phyloP scores from a whole-genome alignment of 2,797 vertebrate species.

The Pipistrellus pipistrellus region DNA sequence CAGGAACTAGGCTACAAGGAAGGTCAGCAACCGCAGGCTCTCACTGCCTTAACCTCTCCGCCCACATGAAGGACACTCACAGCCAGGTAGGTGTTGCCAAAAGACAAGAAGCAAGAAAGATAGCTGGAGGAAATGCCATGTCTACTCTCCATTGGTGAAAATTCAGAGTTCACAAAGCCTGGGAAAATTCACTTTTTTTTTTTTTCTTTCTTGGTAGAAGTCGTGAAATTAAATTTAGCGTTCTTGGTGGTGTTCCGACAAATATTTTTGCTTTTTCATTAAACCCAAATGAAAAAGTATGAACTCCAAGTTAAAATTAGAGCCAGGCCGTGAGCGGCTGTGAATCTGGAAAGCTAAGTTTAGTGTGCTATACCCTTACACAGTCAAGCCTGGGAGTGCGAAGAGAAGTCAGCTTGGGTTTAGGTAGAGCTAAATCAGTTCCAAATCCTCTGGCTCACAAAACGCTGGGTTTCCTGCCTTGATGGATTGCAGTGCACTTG shows the following conservation, averaged over 20 bases:
- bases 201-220: background rate
- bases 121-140: background rate
- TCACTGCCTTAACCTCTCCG: constrained; percentile 74
- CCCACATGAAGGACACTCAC: constrained; percentile 52
- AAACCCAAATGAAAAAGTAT: constrained; percentile 62
- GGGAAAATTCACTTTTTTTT: constrained; percentile 52
- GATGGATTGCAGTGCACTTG: constrained; percentile 31
- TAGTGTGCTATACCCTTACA: background rate
- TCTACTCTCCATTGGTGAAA: background rate
- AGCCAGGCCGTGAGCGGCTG: constrained; percentile 10
- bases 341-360: background rate
- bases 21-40: background rate
- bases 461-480: constrained; percentile 5
- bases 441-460: background rate
- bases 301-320: constrained; percentile 67
- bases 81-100: constrained; percentile 59
- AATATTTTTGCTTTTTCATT: constrained; percentile 63
- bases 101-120: constrained; percentile 42
- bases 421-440: constrained; percentile 35
- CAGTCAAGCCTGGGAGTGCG: constrained; percentile 19
- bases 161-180: background rate
- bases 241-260: constrained; percentile 45
- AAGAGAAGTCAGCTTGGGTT: constrained; percentile 54
- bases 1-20: background rate
- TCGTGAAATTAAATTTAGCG: constrained; percentile 60